Evolutionary conservation across 2,888 invertebrate species (phyloP), one percentile per base, ranked within the genome.

Genomic region (Drosophila lutescens): DNA sequence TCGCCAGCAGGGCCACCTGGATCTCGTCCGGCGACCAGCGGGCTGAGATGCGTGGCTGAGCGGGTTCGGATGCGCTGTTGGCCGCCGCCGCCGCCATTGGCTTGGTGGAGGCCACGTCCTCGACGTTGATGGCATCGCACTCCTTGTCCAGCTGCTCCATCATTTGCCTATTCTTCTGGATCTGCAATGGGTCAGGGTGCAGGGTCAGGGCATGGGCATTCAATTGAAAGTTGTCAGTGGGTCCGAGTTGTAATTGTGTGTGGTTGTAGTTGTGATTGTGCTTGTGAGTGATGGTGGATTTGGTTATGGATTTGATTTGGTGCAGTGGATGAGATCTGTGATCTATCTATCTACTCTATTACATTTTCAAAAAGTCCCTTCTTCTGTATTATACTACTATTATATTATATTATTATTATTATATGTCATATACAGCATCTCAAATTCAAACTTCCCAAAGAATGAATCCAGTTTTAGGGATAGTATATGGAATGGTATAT

Each of bases 1-100:
- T 94, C 89, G 98, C 98, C 89, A 98, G 97, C 38, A 98, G 97
- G 17, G 98, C 98, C 89, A 99, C 93, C 32, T 98, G 93, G 23
- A 97, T 92, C 92, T 99, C 99, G 80, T 98, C 98, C 84, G 96
- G 96, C 34, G 97, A 96, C 99, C 99, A 99, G 44, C 97, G 95
- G 6, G 97, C 95, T 91, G 96, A 97, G 56, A 97, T 95, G 83
- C 97, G 95, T 94, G 13, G 94, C 93, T 9, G 94, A 93, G 86
- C 95, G 95, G 41, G 13, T 34, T 82, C 86, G 13, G 34, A 34
- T 1, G 87, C 95, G 93, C 26, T 26, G 6, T 95, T 92, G 61
- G 95, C 94, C 65, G 95, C 95, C 13, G 88, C 72, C 67, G 95
- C 94, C 65, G 95, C 95, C 13, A 88, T 72, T 66, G 84, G 90